A percentile compares a stretch with the other conserved stretches of the same genome.
Conservation (phyloP, 1,140 invertebrate genomes). For the Drosophila subobscura region DNA sequence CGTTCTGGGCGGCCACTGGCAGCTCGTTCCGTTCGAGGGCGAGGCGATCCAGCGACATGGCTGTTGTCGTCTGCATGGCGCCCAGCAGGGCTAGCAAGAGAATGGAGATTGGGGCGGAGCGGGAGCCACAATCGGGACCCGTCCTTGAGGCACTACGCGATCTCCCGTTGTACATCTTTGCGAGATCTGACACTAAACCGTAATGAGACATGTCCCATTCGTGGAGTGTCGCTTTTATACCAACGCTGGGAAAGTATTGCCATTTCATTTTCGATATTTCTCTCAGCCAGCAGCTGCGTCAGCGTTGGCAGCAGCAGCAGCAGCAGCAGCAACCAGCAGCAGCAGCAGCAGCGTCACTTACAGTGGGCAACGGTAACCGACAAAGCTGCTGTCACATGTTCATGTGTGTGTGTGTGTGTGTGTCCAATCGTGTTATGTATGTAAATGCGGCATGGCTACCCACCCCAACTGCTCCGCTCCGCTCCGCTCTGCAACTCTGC, state of each 20-base stretch:
- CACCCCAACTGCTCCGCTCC: not conserved
- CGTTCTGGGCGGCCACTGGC: conserved; percentile 14
- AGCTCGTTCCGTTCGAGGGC: conserved; percentile 74
- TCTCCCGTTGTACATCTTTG: conserved; percentile 81
- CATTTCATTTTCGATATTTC: conserved; percentile 81
- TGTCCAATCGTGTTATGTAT: conserved; percentile 67
- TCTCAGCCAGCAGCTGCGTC: conserved; percentile 21
- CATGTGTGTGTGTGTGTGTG: conserved; percentile 29
- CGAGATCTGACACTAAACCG: conserved; percentile 83
- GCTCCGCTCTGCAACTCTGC: too few relatives aligned
- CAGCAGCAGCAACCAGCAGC: not conserved
- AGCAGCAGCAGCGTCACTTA: conserved; percentile 14
- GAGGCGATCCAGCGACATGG: conserved; percentile 77
- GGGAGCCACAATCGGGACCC: conserved; percentile 17
- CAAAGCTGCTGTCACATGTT: conserved; percentile 1
- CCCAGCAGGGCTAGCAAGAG: not conserved
- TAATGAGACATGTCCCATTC: conserved; percentile 83
- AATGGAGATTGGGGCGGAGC: conserved; percentile 20
- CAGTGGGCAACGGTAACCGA: conserved; percentile 36
- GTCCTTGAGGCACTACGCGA: conserved; percentile 49
- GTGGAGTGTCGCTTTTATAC: conserved; percentile 81
- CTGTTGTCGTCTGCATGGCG: conserved; percentile 6
- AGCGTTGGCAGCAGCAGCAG: conserved; percentile 1
- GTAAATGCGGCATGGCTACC: conserved; percentile 50
- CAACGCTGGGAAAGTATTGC: conserved; percentile 82